phyloP scores from a whole-genome alignment of 2,113 vertebrate genomes.

The Hippocampus comes region DNA sequence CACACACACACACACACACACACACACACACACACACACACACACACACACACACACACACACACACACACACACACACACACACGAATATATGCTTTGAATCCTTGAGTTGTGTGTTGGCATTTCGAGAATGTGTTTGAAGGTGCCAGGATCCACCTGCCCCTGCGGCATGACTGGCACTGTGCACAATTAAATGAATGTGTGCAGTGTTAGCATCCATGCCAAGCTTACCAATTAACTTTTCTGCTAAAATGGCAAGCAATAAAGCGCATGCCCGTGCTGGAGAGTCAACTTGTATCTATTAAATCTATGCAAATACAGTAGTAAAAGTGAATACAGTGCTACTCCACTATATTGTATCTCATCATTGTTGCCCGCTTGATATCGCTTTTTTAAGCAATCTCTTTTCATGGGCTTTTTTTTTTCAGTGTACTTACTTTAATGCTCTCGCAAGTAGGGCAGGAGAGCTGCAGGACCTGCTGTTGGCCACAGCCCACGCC shows the following conservation, averaged over 20 bases:
- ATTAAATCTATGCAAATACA: background rate
- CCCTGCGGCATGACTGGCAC: conserved; percentile 43
- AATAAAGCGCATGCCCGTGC: conserved; percentile 23
- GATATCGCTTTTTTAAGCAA: too few species aligned
- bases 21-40: conserved; percentile 1
- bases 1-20: background rate
- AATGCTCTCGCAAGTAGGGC: too few species aligned
- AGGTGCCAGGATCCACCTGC: conserved; percentile 40
- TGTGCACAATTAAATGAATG: conserved; percentile 14
- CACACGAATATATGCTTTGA: background rate
- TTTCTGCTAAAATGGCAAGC: conserved; percentile 26
- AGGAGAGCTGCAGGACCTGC: too few species aligned
- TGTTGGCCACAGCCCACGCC: too few species aligned
- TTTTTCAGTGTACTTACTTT: too few species aligned
- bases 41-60: background rate
- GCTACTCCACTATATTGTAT: too few species aligned
- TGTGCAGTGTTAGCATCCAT: conserved; percentile 43
- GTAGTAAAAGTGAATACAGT: too few species aligned
- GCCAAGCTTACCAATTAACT: conserved; percentile 38
- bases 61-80: conserved; percentile 1
- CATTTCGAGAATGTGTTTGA: conserved; percentile 38
- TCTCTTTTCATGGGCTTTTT: too few species aligned
- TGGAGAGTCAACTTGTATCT: conserved; percentile 16
- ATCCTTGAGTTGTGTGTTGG: conserved; percentile 18
- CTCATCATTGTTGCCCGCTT: too few species aligned